Evolutionary conservation across 2,888 invertebrate genomes (phyloP).

Genomic region (Pseudoips prasinana): DNA sequence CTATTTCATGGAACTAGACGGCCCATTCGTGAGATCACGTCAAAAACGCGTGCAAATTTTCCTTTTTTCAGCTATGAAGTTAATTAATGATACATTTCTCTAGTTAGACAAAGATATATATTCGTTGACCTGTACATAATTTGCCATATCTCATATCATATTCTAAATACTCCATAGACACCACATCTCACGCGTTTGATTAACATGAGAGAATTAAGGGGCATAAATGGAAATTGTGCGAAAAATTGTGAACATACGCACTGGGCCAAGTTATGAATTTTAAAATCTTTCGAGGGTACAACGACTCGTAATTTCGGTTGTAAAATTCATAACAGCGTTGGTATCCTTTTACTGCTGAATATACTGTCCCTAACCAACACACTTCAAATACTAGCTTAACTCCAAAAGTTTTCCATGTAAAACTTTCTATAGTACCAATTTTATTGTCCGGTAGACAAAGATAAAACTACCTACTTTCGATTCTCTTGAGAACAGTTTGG

Average conservation of each 20-base stretch:
- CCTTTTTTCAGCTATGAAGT: too few relatives aligned
- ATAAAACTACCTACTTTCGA: too few relatives aligned
- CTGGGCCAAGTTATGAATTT: conserved; percentile 24
- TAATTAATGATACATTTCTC: too few relatives aligned
- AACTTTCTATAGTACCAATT: conserved; percentile 21
- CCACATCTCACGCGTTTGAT: conserved; percentile 5
- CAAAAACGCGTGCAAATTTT: too few relatives aligned
- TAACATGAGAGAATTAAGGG: conserved; percentile 1
- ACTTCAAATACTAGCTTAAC: conserved; percentile 24
- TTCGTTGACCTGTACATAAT: conserved; percentile 3
- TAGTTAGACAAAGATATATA: too few relatives aligned
- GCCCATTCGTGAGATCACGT: too few relatives aligned
- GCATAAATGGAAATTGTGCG: neutral
- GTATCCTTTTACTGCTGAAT: conserved; percentile 7
- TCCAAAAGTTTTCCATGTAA: conserved; percentile 9
- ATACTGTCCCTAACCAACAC: conserved; percentile 9
- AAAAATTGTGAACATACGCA: conserved; percentile 6
- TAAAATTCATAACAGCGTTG: conserved; percentile 24
- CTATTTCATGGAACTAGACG: too few relatives aligned
- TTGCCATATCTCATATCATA: conserved; percentile 12
- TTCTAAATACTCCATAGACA: conserved; percentile 1
- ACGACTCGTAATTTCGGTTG: conserved; percentile 29
- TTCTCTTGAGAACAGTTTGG: too few relatives aligned
- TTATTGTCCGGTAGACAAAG: conserved; percentile 18
- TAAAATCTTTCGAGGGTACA: conserved; percentile 22